A percentile compares a stretch with the other conserved stretches of the same genome.
phyloP scores from a whole-genome alignment of 2,797 vertebrate species.

The Perodicticus potto region DNA sequence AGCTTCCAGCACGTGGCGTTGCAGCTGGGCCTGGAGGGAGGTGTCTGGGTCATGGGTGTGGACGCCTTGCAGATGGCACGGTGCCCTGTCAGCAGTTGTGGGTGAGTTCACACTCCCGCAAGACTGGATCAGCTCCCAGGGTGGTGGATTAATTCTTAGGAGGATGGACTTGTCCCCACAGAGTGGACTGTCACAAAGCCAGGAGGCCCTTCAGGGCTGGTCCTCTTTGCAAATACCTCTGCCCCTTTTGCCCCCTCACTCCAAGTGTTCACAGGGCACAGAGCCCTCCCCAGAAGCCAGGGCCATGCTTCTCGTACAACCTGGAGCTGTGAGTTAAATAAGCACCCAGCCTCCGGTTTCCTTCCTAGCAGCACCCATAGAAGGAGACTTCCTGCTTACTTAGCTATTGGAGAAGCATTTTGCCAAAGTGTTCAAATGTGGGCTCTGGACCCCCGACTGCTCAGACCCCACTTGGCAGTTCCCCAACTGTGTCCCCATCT shows the following conservation, averaged over 20 bases:
- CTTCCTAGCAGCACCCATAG: neutral
- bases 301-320: neutral
- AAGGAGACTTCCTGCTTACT: neutral
- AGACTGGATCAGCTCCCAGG: neutral
- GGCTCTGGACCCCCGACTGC: fast-evolving
- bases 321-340: neutral
- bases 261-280: neutral
- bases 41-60: neutral
- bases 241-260: neutral
- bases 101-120: neutral
- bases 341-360: neutral
- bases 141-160: neutral
- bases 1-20: fast-evolving
- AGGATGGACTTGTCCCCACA: neutral
- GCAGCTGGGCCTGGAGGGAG: neutral
- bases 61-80: no score
- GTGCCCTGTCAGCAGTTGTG: no score
- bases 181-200: neutral
- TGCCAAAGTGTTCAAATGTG: neutral
- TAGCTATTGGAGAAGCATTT: neutral
- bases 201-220: neutral
- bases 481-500: neutral
- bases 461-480: neutral
- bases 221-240: neutral
- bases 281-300: neutral